phyloP scores from a whole-genome alignment of 2,888 invertebrate genomes.

The Monopis laevigella region DNA sequence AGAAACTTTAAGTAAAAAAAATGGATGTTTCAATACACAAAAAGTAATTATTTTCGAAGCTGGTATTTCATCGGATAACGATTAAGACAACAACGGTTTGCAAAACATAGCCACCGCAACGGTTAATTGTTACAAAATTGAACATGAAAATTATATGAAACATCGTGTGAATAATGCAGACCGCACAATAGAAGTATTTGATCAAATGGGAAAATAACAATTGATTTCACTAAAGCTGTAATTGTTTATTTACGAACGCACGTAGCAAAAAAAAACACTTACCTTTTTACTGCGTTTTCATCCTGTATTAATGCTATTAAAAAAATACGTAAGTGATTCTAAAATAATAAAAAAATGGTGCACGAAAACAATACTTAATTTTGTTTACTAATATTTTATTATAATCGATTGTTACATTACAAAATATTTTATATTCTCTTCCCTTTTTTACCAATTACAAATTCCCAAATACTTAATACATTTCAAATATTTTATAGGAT shows the following conservation, averaged over 20 bases:
- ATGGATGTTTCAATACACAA: no score
- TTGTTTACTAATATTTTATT: conserved; percentile 9
- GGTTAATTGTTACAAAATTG: conserved; percentile 7
- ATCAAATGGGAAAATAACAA: not conserved
- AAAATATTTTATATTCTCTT: no score
- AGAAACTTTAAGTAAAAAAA: no score
- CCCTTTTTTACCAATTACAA: conserved; percentile 11
- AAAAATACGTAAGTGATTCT: no score
- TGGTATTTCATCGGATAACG: not conserved
- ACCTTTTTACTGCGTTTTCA: no score
- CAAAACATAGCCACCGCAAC: conserved; percentile 2
- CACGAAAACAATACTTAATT: conserved; percentile 8
- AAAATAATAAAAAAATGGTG: conserved; percentile 3
- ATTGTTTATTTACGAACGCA: no score
- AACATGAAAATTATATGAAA: not conserved
- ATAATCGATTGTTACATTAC: no score
- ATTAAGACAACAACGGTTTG: conserved; percentile 1
- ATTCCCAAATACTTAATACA: conserved; percentile 1
- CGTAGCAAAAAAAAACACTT: no score
- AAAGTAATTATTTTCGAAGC: no score
- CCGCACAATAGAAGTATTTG: not conserved
- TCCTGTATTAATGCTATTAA: no score
- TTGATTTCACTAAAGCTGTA: no score
- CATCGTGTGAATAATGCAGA: not conserved
- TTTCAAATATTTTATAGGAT: no score